Conservation (phyloP, 2,113 vertebrate genomes). For the Chaetodon trifascialis region DNA sequence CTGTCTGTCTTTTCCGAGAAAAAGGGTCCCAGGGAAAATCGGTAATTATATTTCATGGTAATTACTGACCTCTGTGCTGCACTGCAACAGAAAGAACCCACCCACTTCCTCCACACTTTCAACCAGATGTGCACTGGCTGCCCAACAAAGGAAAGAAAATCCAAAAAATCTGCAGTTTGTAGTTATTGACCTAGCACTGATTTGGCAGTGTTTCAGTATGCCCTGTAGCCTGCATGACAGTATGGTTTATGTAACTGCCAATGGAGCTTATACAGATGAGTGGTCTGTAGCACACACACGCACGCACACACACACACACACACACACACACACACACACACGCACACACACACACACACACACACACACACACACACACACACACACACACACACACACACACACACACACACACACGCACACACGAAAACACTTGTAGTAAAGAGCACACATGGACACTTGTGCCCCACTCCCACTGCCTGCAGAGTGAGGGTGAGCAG, state of each 20-base stretch:
- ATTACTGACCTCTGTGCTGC: constrained; percentile 47
- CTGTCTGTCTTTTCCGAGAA: constrained; percentile 19
- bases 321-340: constrained; percentile 30
- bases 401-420: constrained; percentile 28
- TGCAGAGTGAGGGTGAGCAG: constrained; percentile 59
- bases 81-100: constrained; percentile 43
- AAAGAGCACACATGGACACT: constrained; percentile 47
- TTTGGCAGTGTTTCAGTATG: constrained; percentile 68
- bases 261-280: constrained; percentile 69
- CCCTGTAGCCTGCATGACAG: constrained; percentile 72
- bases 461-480: constrained; percentile 38
- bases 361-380: no score
- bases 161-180: constrained; percentile 55
- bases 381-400: constrained; percentile 30
- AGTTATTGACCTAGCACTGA: constrained; percentile 76
- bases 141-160: constrained; percentile 60
- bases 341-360: constrained; percentile 30
- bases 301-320: constrained; percentile 28
- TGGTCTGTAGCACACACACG: constrained; percentile 54
- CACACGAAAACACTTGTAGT: constrained; percentile 32
- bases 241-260: constrained; percentile 79
- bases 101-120: constrained; percentile 49
- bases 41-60: constrained; percentile 49
- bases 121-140: constrained; percentile 36
- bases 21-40: constrained; percentile 27